These are phyloP conservation scores for Dipodomys merriami DNA, from an alignment of 2,113 vertebrate genomes.

Conservation along the genomic window DNA sequence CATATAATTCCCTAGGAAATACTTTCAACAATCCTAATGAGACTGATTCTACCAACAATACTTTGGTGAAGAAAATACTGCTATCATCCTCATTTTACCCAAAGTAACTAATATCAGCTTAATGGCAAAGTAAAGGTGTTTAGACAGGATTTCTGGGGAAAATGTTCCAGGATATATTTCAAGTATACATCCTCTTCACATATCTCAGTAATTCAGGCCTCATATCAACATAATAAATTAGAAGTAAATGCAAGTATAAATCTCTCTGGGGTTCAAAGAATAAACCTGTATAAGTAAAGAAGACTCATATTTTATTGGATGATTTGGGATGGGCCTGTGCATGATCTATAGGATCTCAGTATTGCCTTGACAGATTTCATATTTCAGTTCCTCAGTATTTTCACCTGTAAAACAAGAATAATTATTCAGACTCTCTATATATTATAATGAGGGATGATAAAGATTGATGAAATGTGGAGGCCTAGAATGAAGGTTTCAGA, in stretches of 20 bases:
- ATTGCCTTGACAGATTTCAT: conserved; percentile 74
- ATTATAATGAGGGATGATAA: conserved; percentile 78
- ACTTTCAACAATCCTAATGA: background rate
- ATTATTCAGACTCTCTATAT: conserved; percentile 72
- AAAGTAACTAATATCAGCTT: background rate
- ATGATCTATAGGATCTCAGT: conserved; percentile 56
- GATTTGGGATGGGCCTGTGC: conserved; percentile 61
- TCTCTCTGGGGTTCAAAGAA: conserved; percentile 28
- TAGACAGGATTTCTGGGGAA: background rate
- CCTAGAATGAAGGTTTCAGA: conserved; percentile 66
- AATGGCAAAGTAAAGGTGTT: background rate
- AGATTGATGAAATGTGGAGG: conserved; percentile 76
- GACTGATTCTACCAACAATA: background rate
- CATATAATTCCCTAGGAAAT: background rate
- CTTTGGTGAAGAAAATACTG: background rate
- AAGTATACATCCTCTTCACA: background rate
- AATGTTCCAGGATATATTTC: background rate
- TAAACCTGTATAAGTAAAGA: conserved; percentile 41
- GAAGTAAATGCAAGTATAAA: conserved; percentile 37
- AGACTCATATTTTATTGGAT: conserved; percentile 51
- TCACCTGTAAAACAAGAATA: conserved; percentile 77
- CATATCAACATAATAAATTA: conserved; percentile 25
- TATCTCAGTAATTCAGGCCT: conserved; percentile 7
- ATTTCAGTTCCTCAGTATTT: conserved; percentile 73
- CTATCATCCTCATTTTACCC: background rate